Evolutionary conservation across 2,888 invertebrate genomes (phyloP).

Genomic region (Stegophylla sp.): DNA sequence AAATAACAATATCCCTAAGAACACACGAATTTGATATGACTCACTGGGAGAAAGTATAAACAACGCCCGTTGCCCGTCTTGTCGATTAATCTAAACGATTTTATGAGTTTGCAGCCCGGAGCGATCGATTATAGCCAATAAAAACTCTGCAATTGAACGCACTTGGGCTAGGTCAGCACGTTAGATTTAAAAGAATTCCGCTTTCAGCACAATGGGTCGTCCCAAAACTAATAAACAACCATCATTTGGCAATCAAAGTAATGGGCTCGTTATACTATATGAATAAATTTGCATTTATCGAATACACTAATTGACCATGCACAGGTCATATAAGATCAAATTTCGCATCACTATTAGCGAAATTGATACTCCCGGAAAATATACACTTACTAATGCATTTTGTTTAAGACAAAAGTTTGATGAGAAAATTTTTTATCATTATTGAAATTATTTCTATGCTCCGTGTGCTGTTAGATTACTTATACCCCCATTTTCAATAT

Average conservation of each 20-base stretch:
- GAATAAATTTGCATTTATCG: neutral
- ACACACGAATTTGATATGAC: conserved; percentile 20
- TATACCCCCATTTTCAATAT: no score
- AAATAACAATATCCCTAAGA: neutral
- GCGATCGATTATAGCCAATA: conserved; percentile 32
- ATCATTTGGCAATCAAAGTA: neutral
- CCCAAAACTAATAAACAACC: neutral
- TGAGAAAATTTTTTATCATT: neutral
- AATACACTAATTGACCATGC: conserved; percentile 8
- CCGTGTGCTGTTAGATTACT: neutral
- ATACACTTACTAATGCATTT: neutral
- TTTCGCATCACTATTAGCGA: neutral
- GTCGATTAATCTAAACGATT: conserved; percentile 46
- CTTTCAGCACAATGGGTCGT: conserved; percentile 42
- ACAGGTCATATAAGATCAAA: neutral
- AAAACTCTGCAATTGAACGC: conserved; percentile 40
- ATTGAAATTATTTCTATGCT: conserved; percentile 12
- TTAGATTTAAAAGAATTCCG: conserved; percentile 14
- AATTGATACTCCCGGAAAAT: conserved; percentile 20
- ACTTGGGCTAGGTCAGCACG: conserved; percentile 42
- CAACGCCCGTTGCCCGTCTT: neutral
- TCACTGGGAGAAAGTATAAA: conserved; percentile 46
- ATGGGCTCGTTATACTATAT: neutral
- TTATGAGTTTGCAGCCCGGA: conserved; percentile 36
- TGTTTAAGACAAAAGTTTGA: neutral